Evolutionary conservation across 2,797 vertebrate species (phyloP), one percentile per base, ranked within the genome.

Genomic region (Dryobates pubescens): DNA sequence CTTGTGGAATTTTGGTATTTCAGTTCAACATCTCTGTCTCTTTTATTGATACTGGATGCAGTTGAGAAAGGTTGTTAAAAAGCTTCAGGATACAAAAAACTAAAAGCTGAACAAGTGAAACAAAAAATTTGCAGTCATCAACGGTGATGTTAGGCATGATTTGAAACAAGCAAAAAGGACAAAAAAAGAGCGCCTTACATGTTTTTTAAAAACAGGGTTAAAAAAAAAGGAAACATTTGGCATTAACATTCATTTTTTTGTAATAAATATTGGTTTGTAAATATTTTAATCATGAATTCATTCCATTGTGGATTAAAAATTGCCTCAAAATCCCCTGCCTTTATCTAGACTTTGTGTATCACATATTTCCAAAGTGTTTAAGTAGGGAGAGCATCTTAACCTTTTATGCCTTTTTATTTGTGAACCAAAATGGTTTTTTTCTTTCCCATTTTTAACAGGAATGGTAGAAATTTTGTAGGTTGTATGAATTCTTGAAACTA

Each of bases 321-420:
- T 54, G 4, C 30, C 86, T 74, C 19, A 13, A 30, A 83, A 63
- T 59, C 2, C 0, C 0, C 1, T 43, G 15, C 8, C 1, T 45
- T 30, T 45, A 0, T 43, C 38, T 47, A 53, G 30, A 77, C 17
- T 26, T 69, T 58, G 26, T 69, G 7, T 61, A 13, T 19, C 3
- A 0, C 8, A 49, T 17, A 34, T n/a, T 70, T 85, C 30, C 13
- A 27, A 2, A 9, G 7, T n/a, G 14, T 59, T 74, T 77, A 73
- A 43, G 10, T 29, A 45, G 15, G 16, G 45, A 76, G 9, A 63
- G 5, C 0, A 0, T n/a, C 51, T 78, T 68, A 16, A 3, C 6
- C 19, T 67, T 75, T 56, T 59, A 7, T 30, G 3, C 34, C 1
- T 26, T 63, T 70, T 73, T 80, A 9, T 62, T 63, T 59, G 24